Evolutionary conservation across 2,113 vertebrate genomes (phyloP).

Genomic region (Perca flavescens): DNA sequence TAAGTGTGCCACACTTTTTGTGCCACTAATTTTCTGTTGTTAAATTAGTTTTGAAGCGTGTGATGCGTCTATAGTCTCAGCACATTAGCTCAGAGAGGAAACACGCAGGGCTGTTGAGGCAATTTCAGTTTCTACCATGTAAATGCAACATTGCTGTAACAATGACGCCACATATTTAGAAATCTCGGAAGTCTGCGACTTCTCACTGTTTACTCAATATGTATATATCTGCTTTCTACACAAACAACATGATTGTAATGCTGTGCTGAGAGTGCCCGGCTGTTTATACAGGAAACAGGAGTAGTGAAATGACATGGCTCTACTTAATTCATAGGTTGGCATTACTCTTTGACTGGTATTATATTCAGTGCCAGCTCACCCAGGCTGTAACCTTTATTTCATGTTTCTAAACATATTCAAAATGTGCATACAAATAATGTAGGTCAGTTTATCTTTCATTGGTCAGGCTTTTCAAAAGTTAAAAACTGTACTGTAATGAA

Average conservation of each 20-base stretch:
- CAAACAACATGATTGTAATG: constrained; percentile 48
- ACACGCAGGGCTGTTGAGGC: constrained; percentile 22
- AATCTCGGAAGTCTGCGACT: constrained; percentile 51
- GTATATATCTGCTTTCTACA: constrained; percentile 60
- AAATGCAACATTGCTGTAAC: constrained; percentile 29
- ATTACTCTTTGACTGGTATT: constrained; percentile 11
- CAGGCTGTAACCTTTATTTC: constrained; percentile 1
- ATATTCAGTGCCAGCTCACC: constrained; percentile 29
- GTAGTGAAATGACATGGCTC: constrained; percentile 29
- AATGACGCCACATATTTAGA: constrained; percentile 38
- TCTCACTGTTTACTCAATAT: constrained; percentile 41
- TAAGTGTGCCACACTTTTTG: constrained; percentile 1
- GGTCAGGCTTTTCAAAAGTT: constrained; percentile 34
- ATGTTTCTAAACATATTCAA: constrained; percentile 1
- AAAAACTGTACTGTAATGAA: constrained; percentile 11
- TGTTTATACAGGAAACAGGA: constrained; percentile 17
- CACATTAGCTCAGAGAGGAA: not conserved
- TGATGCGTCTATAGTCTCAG: not conserved
- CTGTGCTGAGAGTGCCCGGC: constrained; percentile 34
- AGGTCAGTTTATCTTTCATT: not conserved
- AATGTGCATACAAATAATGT: constrained; percentile 18
- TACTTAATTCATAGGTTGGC: not conserved
- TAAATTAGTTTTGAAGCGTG: not conserved
- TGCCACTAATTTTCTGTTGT: constrained; percentile 8
- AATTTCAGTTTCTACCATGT: constrained; percentile 38